Percentiles rank a stretch among this genome's conserved stretches.
Evolutionary conservation across 2,113 vertebrate genomes (phyloP).

Genomic region (Cromileptes altivelis): DNA sequence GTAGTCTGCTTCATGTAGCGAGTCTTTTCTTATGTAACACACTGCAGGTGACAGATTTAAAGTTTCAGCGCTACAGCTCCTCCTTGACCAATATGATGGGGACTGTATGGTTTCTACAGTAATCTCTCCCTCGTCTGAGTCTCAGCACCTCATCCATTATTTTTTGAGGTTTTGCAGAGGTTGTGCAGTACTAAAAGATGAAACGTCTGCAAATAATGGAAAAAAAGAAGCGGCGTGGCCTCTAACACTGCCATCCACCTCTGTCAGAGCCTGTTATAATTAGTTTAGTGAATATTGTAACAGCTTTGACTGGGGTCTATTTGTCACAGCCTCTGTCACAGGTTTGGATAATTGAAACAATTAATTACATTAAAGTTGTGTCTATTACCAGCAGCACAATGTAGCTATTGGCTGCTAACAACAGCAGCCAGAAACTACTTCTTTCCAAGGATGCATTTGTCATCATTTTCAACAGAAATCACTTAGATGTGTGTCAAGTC

Average conservation of each 20-base stretch:
- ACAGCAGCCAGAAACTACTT: not conserved
- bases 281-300: constrained; percentile 1
- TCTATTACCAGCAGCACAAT: not conserved
- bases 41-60: constrained; percentile 25
- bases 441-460: not conserved
- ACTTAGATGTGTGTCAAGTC: constrained; percentile 15
- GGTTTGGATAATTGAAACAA: constrained; percentile 15
- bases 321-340: constrained; percentile 5
- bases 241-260: not conserved
- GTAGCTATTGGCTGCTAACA: not conserved
- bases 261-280: not conserved
- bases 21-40: not conserved
- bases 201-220: constrained; percentile 18
- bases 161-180: constrained; percentile 8
- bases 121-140: not conserved
- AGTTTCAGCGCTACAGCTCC: constrained; percentile 5
- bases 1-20: constrained; percentile 16
- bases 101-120: constrained; percentile 1
- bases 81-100: not conserved
- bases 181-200: constrained; percentile 24
- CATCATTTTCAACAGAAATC: constrained; percentile 13
- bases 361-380: not conserved
- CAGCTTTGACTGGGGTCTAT: not conserved
- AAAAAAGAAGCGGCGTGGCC: constrained; percentile 7
- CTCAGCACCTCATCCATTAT: constrained; percentile 1